Conservation (phyloP, 2,113 vertebrate genomes). For the Vireo altiloquus region DNA sequence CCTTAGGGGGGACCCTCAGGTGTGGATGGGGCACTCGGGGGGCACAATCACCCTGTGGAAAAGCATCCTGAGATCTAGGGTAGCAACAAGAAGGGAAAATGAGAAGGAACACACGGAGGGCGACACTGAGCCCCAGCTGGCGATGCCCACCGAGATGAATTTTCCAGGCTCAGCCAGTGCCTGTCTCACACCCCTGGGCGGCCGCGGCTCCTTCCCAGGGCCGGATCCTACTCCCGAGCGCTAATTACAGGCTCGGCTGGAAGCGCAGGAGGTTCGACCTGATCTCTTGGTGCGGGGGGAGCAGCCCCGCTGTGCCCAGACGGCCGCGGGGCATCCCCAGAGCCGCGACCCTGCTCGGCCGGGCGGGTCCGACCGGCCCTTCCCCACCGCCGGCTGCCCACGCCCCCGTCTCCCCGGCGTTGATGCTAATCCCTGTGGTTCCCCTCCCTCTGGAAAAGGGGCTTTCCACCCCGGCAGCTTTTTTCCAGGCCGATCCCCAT, state of each 20-base stretch:
- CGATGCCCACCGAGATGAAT: not conserved
- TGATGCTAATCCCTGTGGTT: not conserved
- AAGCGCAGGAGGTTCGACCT: not conserved
- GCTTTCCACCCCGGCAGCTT: not conserved
- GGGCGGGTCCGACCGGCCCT: not conserved
- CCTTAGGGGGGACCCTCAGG: rapidly evolving
- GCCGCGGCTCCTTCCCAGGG: not conserved
- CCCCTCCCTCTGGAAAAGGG: not conserved
- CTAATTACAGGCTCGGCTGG: slow-evolving; percentile 4
- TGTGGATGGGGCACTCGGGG: rapidly evolving
- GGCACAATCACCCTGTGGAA: not conserved
- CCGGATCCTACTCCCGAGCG: not conserved
- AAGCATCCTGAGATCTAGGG: rapidly evolving
- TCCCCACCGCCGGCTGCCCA: not conserved
- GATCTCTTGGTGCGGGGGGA: not conserved
- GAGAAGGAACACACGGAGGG: rapidly evolving
- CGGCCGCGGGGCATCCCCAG: not conserved
- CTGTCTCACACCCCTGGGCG: not conserved
- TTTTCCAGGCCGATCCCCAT: not conserved
- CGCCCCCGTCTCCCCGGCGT: not conserved
- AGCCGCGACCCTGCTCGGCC: not conserved
- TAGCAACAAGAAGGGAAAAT: rapidly evolving
- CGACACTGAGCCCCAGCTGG: rapidly evolving
- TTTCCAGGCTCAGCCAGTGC: not conserved
- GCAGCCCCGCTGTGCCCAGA: not conserved